phyloP scores from a whole-genome alignment of 2,888 invertebrate species.

The Linyphia triangularis region DNA sequence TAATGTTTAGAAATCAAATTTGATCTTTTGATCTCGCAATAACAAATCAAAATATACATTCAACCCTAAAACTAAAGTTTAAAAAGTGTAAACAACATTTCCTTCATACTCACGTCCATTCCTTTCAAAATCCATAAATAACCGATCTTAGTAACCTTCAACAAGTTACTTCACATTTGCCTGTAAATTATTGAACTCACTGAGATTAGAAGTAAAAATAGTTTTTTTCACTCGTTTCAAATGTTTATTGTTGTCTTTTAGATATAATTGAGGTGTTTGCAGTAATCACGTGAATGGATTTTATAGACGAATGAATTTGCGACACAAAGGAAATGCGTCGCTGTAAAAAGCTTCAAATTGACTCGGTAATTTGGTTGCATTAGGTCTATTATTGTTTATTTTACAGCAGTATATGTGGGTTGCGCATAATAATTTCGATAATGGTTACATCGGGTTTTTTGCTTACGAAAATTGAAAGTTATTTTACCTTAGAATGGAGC shows the following conservation, averaged over 20 bases:
- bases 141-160: neutral
- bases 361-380: neutral
- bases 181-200: slow-evolving; percentile 5
- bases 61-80: neutral
- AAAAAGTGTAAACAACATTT: slow-evolving; percentile 10
- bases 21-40: neutral
- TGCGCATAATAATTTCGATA: neutral
- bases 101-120: neutral
- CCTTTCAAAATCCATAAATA: neutral
- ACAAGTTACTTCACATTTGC: slow-evolving; percentile 1
- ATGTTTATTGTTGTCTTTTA: neutral
- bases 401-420: neutral
- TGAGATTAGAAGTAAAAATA: neutral
- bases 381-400: neutral
- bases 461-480: neutral
- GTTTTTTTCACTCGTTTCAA: neutral
- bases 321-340: neutral
- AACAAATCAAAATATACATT: neutral
- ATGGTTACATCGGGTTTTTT: no score
- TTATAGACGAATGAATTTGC: slow-evolving; percentile 34
- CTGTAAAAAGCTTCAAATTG: neutral
- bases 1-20: neutral
- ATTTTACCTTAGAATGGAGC: neutral
- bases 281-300: neutral
- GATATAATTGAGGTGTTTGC: slow-evolving; percentile 18